Evolutionary conservation across 1,140 invertebrate species (phyloP).

Genomic region (Yoshiicerus persimilis): DNA sequence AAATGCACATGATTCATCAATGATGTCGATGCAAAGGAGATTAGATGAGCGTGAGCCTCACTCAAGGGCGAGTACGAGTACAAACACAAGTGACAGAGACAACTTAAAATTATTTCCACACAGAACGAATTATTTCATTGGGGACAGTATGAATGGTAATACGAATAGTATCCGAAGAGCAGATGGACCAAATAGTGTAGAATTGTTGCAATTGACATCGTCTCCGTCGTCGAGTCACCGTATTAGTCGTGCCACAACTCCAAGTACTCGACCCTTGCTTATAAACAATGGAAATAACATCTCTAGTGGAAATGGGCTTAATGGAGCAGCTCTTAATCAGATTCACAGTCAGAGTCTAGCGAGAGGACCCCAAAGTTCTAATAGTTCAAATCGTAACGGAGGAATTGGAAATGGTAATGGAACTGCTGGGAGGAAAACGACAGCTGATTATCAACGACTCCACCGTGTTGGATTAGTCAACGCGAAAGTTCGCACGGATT

Average conservation of each 20-base stretch:
- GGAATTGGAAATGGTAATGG: slow-evolving; percentile 7
- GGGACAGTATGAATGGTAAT: neutral
- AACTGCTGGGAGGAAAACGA: neutral
- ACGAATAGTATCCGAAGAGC: neutral
- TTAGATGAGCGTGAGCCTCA: neutral
- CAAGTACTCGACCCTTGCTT: slow-evolving; percentile 12
- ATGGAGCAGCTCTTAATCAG: slow-evolving; percentile 29
- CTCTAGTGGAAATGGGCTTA: slow-evolving; percentile 29
- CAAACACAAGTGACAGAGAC: neutral
- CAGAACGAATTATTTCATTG: slow-evolving; percentile 11
- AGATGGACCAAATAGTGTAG: neutral
- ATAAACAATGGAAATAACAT: slow-evolving; percentile 28
- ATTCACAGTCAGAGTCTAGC: neutral
- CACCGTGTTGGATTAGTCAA: slow-evolving; percentile 22
- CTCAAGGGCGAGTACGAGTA: neutral
- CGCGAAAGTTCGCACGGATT: slow-evolving; percentile 20
- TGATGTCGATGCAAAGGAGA: neutral
- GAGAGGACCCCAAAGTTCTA: neutral
- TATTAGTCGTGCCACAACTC: neutral
- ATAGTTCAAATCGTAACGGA: neutral
- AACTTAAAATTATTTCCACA: slow-evolving; percentile 34
- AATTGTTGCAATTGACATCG: neutral
- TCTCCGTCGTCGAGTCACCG: neutral
- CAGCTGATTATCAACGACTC: slow-evolving; percentile 16
- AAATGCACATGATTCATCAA: neutral